Base-by-base conservation (phyloP, 2,888 invertebrate species). In the Aleiodes testaceus region DNA sequence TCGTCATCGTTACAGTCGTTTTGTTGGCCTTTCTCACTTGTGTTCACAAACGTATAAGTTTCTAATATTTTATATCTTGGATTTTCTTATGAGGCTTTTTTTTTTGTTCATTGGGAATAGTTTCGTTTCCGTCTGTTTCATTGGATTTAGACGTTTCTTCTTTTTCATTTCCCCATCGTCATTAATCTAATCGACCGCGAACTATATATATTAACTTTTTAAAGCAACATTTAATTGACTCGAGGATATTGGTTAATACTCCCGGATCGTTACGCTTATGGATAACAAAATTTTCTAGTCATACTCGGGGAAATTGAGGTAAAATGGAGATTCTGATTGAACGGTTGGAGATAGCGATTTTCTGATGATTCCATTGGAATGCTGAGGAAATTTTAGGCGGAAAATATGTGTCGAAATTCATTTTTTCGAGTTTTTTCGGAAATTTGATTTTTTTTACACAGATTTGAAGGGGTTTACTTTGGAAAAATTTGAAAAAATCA, bases 1-100 rank as follows among this genome's bases (percentile, higher is more conserved):
- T 80, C 80, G 86, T 84, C 84, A 85, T 83, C 84, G 85, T 86
- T 84, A 26, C 26, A 79, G 14, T 22, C 55, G 36, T 26, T 30
- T 36, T 36, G 7, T 30, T 36, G 14, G n/a, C 55, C 55, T 55
- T 22, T 53, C 26, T 14, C 22, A 59, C 36, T 42, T 14, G 6
- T 26, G 14, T 42, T 59, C 49, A 14, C 36, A n/a, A 26, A 55
- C 59, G 30, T 59, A 42, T 16, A 11, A 20, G 11, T 20, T 16
- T 36, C 59, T 18, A 18, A 7, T 16, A n/a, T 7, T n/a, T 18
- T 16, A 14, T 30, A 3, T 16, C 36, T 18, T 18, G 36, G 16
- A 9, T 42, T 59, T 36, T n/a, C 59, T 59, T 16, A 42, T 42
- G 42, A 59, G 11, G 16, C 7, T 14, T 6, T 16, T 59, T 30